Conservation (phyloP, 1,140 invertebrate genomes). For the Cheumatopsyche charites region DNA sequence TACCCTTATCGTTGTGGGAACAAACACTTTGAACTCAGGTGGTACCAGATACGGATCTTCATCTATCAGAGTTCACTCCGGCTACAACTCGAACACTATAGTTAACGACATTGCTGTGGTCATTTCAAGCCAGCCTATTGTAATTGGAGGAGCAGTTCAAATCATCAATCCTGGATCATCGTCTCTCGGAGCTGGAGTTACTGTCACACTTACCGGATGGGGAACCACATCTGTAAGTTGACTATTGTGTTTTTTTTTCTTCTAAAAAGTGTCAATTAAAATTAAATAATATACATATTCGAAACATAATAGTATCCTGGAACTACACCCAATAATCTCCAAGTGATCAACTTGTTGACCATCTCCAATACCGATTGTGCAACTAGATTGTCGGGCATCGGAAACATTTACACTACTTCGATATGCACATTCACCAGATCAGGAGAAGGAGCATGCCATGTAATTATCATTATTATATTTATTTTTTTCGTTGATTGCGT, state of each 20-base stretch:
- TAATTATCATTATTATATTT: conserved; percentile 50
- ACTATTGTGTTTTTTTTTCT: too few species aligned
- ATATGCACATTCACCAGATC: conserved; percentile 67
- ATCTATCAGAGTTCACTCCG: conserved; percentile 57
- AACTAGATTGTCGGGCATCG: conserved; percentile 48
- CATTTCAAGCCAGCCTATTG: conserved; percentile 56
- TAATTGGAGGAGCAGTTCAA: conserved; percentile 53
- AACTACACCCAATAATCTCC: conserved; percentile 53
- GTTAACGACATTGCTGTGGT: conserved; percentile 64
- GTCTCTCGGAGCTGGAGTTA: conserved; percentile 52
- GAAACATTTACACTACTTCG: conserved; percentile 54
- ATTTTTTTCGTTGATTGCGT: conserved; percentile 10
- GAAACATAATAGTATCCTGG: conserved; percentile 53
- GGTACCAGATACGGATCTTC: conserved; percentile 58
- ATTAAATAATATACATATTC: neutral
- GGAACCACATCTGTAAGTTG: conserved; percentile 56
- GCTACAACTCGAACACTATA: conserved; percentile 57
- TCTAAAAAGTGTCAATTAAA: too few species aligned
- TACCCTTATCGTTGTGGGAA: conserved; percentile 60
- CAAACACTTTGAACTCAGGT: conserved; percentile 58
- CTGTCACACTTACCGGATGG: conserved; percentile 60
- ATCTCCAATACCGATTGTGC: conserved; percentile 54
- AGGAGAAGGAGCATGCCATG: conserved; percentile 65
- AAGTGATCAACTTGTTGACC: conserved; percentile 56
- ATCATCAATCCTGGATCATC: conserved; percentile 54